Evolutionary conservation across 2,888 invertebrate species (phyloP), one percentile per base, ranked within the genome.

Genomic region (Carcina quercana): DNA sequence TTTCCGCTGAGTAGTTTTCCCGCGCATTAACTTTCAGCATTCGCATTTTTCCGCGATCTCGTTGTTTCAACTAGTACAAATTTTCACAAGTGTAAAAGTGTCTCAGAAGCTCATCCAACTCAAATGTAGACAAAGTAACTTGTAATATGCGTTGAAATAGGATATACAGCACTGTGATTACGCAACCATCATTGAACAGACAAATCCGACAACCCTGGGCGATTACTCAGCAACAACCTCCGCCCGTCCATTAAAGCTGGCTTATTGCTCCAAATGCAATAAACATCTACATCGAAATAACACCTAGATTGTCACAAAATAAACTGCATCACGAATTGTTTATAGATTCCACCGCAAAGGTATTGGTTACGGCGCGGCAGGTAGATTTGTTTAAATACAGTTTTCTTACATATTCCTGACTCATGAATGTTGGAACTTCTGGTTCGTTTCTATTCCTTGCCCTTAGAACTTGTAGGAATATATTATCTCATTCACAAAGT

Each of bases 141-240:
- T 11, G 24, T 24, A 8, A 11, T n/a, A n/a, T n/a, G n/a, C n/a
- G n/a, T n/a, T n/a, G n/a, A n/a, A n/a, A n/a, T n/a, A 12, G 25
- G 2, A 7, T 7, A 20, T n/a, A 20, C n/a, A 10, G 27, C 12
- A 27, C 12, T 11, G 25, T 28, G 13, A 25, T 15, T 20, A 28
- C 11, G 10, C 7, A n/a, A 25, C 28, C n/a, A n/a, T n/a, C n/a
- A n/a, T n/a, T 34, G 34, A 37, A 30, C 28, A 32, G 31, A 28
- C 43, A 42, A 35, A 38, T 40, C 40, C 38, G 30, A 19, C 40
- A 14, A 32, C 39, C 40, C 40, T 40, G 39, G 41, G 31, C 44
- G 43, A 58, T 59, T 58, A 59, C 56, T 61, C 60, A 64, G 50
- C 51, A 53, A 55, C 50, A 43, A 48, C 56, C 51, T 45, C 52